Conservation (phyloP, 2,113 vertebrate genomes). For the Ptychochromis oligacanthus region DNA sequence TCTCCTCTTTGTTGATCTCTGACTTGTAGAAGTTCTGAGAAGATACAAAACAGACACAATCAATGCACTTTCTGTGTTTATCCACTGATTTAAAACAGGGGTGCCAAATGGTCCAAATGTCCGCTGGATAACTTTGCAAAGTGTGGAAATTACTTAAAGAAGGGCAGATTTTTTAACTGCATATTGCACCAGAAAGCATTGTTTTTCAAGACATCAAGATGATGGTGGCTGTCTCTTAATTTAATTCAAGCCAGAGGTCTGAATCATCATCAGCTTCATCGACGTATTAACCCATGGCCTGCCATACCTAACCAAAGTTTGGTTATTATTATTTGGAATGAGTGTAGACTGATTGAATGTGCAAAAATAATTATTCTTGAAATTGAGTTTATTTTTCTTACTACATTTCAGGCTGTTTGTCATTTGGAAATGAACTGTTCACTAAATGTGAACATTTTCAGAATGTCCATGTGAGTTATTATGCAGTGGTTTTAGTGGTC, state of each 20-base stretch:
- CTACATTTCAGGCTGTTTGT: too few species aligned
- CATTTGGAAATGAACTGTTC: not conserved
- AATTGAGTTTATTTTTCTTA: too few species aligned
- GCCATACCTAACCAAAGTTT: too few species aligned
- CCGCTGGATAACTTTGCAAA: not conserved
- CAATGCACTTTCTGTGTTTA: fast-evolving
- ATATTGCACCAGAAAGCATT: too few species aligned
- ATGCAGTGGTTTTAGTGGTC: not conserved
- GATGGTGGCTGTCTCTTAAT: too few species aligned
- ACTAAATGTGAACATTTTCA: not conserved
- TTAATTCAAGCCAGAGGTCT: not conserved
- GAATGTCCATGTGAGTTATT: not conserved
- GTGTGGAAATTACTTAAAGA: not conserved
- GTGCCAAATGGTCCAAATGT: not conserved
- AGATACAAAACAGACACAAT: not conserved
- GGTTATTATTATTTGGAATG: too few species aligned
- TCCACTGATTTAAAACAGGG: not conserved
- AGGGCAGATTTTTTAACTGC: not conserved
- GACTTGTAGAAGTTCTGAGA: constrained; percentile 98
- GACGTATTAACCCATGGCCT: not conserved
- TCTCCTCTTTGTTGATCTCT: constrained; percentile 98
- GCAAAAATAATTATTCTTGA: too few species aligned
- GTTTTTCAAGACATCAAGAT: too few species aligned
- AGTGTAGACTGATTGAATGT: too few species aligned
- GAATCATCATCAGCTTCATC: not conserved